Evolutionary conservation across 2,113 vertebrate genomes (phyloP).

Genomic region (Okapia johnstoni): DNA sequence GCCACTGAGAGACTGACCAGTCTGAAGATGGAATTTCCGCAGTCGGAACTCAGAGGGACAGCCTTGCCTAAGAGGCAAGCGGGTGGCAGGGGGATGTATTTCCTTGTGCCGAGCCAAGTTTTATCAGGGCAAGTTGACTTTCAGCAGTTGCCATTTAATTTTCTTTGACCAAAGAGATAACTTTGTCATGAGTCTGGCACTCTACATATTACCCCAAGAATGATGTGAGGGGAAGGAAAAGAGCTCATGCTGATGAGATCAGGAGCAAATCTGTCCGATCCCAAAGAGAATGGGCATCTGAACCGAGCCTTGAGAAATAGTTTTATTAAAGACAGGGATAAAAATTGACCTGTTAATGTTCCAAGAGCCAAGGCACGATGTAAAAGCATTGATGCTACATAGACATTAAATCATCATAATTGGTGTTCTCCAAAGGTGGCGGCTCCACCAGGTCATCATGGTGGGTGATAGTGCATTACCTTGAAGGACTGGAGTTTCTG

Average conservation of each 20-base stretch:
- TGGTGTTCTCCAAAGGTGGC: slow-evolving; percentile 53
- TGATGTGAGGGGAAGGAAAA: slow-evolving; percentile 37
- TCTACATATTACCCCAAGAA: slow-evolving; percentile 52
- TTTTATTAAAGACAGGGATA: slow-evolving; percentile 63
- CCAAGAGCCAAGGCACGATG: slow-evolving; percentile 49
- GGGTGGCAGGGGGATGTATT: slow-evolving; percentile 56
- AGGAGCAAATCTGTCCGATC: slow-evolving; percentile 53
- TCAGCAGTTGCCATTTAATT: slow-evolving; percentile 70
- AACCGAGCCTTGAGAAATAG: slow-evolving; percentile 52
- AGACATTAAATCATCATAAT: slow-evolving; percentile 67
- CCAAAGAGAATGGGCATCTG: slow-evolving; percentile 56
- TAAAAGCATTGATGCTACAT: slow-evolving; percentile 52
- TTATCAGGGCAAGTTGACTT: slow-evolving; percentile 70
- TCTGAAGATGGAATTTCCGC: slow-evolving; percentile 42
- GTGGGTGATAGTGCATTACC: slow-evolving; percentile 42
- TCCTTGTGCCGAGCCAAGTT: slow-evolving; percentile 49
- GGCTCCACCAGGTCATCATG: slow-evolving; percentile 26
- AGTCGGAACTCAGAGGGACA: slow-evolving; percentile 63
- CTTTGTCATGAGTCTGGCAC: slow-evolving; percentile 48
- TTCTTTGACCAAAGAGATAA: slow-evolving; percentile 68
- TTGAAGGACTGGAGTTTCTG: slow-evolving; percentile 46
- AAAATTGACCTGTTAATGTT: slow-evolving; percentile 61
- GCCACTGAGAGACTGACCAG: slow-evolving; percentile 21
- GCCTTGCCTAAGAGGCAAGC: slow-evolving; percentile 39
- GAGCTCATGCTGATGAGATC: slow-evolving; percentile 56